Base-by-base conservation (phyloP, 2,888 invertebrate genomes). In the Coelinius sp. region DNA sequence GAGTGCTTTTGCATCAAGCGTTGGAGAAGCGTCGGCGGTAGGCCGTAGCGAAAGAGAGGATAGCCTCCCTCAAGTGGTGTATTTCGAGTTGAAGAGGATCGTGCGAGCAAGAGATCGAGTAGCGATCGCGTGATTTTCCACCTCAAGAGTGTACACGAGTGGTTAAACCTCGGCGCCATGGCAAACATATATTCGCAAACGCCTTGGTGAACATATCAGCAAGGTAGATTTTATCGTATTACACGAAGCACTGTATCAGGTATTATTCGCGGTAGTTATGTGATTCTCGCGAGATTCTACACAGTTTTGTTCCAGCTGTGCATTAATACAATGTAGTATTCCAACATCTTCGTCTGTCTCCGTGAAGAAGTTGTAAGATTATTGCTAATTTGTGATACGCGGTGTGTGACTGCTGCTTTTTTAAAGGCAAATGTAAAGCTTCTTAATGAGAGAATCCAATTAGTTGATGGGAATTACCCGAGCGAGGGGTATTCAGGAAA, bases 71-170 rank as follows among this genome's bases (percentile, higher is more conserved):
- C 49, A 27, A 14, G 44, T 12, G 10, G 25, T 35, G 5, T 62
- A 10, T 44, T 62, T 56, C 35, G 46, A 63, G 25, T 25, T 71
- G 41, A 64, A 46, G 64, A 73, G 68, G 62, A 64, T 65, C 66
- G 56, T 52, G 53, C 35, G 46, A 22, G 46, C n/a, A n/a, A n/a
- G 62, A 52, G 71, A 74, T 67, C 62, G 74, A 44, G 68, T 59
- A 62, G 72, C 56, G 73, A 76, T 76, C 73, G 77, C 77, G 75
- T 75, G 75, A 74, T 75, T 62, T 67, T 68, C 68, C 63, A 65
- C 52, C 22, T 74, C 73, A 63, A 44, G 67, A 25, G 67, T 71
- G 73, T 76, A 71, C 68, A 75, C 64, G 73, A 72, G 64, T 68
- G 68, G 68, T 72, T 72, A 63, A 72, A 63, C 41, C 68, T 63